Conservation (phyloP, 2,888 invertebrate genomes). For the Ichneumoninae sp. region DNA sequence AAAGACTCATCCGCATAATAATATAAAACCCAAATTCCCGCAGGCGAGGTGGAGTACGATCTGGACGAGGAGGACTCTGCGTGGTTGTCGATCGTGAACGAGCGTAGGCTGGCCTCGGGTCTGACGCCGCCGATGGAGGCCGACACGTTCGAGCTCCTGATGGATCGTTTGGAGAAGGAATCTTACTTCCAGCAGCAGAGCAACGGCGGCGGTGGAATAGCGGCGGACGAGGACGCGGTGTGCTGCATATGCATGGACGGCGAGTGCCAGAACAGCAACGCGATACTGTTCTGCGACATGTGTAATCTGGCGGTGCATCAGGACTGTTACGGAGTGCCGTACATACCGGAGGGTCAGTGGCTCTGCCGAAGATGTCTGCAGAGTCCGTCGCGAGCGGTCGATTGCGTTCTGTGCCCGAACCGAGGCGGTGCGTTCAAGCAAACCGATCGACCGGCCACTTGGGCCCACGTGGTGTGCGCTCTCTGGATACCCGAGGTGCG, state of each 20-base stretch:
- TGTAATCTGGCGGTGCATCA: slow-evolving; percentile 99
- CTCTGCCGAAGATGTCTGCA: slow-evolving; percentile 97
- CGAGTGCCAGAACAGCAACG: slow-evolving; percentile 99
- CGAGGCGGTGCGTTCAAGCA: slow-evolving; percentile 99
- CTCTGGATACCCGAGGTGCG: slow-evolving; percentile 99
- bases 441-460: slow-evolving; percentile 94
- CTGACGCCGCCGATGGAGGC: slow-evolving; percentile 91
- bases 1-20: neutral
- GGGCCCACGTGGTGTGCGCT: slow-evolving; percentile 99
- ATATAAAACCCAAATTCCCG: slow-evolving; percentile 10
- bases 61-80: slow-evolving; percentile 99
- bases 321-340: slow-evolving; percentile 99
- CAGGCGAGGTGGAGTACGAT: slow-evolving; percentile 93
- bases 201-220: slow-evolving; percentile 88
- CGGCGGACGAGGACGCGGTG: slow-evolving; percentile 98
- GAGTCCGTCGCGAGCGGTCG: slow-evolving; percentile 97
- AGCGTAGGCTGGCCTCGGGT: slow-evolving; percentile 90
- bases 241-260: slow-evolving; percentile 99
- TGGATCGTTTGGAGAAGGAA: slow-evolving; percentile 99
- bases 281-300: slow-evolving; percentile 99
- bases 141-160: slow-evolving; percentile 96
- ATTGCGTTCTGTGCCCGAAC: slow-evolving; percentile 99
- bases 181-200: slow-evolving; percentile 95
- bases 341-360: slow-evolving; percentile 99
- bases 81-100: slow-evolving; percentile 96